A percentile compares a stretch with the other conserved stretches of the same genome.
Conservation (phyloP, 2,888 invertebrate species). For the Ferdinandea cuprea region DNA sequence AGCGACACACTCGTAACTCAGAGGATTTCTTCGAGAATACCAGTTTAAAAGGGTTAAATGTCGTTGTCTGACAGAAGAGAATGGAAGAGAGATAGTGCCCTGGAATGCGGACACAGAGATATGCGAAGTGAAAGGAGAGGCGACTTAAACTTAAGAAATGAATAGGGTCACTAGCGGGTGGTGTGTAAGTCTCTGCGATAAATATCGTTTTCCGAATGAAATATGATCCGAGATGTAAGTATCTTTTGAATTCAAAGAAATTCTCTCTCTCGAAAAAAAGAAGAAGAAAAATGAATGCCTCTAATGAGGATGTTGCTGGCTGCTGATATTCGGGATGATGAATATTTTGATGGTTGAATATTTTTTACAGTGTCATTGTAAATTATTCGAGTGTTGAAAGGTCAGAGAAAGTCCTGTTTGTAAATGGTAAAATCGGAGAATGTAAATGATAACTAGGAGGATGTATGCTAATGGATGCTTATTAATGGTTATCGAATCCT, state of each 20-base stretch:
- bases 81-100: conserved; percentile 4
- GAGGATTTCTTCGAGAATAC: conserved; percentile 15
- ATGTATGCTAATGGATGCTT: conserved; percentile 38
- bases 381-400: conserved; percentile 6
- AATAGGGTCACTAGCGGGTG: conserved; percentile 58
- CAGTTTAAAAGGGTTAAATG: conserved; percentile 62
- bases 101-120: conserved; percentile 29
- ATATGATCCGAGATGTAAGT: conserved; percentile 47
- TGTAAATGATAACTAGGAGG: conserved; percentile 17
- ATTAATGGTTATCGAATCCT: conserved; percentile 23
- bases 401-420: conserved; percentile 50
- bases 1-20: conserved; percentile 11
- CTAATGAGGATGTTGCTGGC: conserved; percentile 6
- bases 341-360: conserved; percentile 16
- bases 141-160: conserved; percentile 19
- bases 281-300: neutral
- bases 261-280: too few species aligned
- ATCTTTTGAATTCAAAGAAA: conserved; percentile 19
- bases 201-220: conserved; percentile 51
- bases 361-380: conserved; percentile 21
- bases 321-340: conserved; percentile 18
- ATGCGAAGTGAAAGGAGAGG: conserved; percentile 38
- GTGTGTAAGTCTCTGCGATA: conserved; percentile 47
- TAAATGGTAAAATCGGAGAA: conserved; percentile 30
- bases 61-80: conserved; percentile 16